A percentile compares a stretch with the other conserved stretches of the same genome.
phyloP scores from a whole-genome alignment of 1,140 invertebrate species.

The Drusus annulatus region DNA sequence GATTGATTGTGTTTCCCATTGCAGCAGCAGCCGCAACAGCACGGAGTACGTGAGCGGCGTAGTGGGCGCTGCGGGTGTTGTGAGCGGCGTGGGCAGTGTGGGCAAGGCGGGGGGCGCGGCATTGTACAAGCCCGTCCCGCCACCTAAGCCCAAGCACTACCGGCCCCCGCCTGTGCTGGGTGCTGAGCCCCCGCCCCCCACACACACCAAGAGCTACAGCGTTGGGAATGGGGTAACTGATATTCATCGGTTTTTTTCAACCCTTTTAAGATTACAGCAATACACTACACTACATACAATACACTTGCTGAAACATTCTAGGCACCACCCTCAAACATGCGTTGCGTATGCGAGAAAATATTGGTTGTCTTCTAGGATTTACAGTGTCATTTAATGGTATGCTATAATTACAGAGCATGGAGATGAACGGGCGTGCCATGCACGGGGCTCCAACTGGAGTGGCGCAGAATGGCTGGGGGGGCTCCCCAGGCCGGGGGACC shows the following conservation, averaged over 20 bases:
- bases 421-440: conserved; percentile 47
- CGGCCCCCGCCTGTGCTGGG: conserved; percentile 76
- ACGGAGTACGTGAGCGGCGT: conserved; percentile 57
- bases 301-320: no score
- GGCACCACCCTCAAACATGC: no score
- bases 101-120: conserved; percentile 63
- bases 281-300: no score
- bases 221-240: conserved; percentile 70
- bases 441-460: conserved; percentile 39
- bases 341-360: no score
- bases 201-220: conserved; percentile 67
- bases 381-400: no score
- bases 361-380: no score
- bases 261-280: no score
- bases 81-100: conserved; percentile 60
- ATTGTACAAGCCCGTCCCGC: conserved; percentile 90
- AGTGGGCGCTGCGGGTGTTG: conserved; percentile 55
- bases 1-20: background rate
- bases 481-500: conserved; percentile 57
- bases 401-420: conserved; percentile 46
- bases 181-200: conserved; percentile 61
- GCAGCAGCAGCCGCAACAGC: conserved; percentile 44
- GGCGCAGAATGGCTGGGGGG: conserved; percentile 74
- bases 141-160: conserved; percentile 93
- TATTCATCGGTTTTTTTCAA: no score